These are phyloP conservation scores for Synergus umbraculus DNA, from an alignment of 2,888 invertebrate genomes.

Conservation along the genomic window DNA sequence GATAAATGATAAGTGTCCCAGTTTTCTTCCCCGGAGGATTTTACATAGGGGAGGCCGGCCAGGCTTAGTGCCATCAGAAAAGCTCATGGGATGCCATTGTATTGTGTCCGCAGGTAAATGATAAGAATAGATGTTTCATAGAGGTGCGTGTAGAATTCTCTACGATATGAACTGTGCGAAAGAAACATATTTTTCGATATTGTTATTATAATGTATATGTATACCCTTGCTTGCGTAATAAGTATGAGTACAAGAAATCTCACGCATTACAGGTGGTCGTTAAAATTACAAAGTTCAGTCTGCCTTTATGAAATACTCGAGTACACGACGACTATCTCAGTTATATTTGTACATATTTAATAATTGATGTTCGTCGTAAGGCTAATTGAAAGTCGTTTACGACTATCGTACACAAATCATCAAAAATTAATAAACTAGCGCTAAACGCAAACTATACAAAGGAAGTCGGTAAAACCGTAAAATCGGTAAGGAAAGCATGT, in stretches of 20 bases:
- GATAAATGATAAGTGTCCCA: slow-evolving; percentile 37
- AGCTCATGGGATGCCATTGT: slow-evolving; percentile 44
- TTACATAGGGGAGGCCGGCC: slow-evolving; percentile 36
- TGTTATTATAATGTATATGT: slow-evolving; percentile 29
- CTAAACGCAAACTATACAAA: slow-evolving; percentile 38
- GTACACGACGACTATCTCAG: slow-evolving; percentile 39
- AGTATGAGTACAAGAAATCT: slow-evolving; percentile 40
- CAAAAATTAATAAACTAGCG: slow-evolving; percentile 22
- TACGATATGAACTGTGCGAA: slow-evolving; percentile 40
- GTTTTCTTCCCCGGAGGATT: not conserved
- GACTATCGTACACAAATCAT: slow-evolving; percentile 32
- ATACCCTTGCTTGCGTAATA: slow-evolving; percentile 35
- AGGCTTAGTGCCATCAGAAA: slow-evolving; percentile 41
- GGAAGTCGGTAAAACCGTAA: slow-evolving; percentile 37
- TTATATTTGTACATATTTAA: slow-evolving; percentile 38
- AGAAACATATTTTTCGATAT: slow-evolving; percentile 35
- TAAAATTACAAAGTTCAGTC: slow-evolving; percentile 41
- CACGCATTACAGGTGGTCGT: slow-evolving; percentile 38
- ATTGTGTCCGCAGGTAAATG: slow-evolving; percentile 42
- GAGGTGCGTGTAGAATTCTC: slow-evolving; percentile 36
- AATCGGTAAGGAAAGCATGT: slow-evolving; percentile 27
- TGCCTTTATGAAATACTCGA: slow-evolving; percentile 40
- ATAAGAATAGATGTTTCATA: slow-evolving; percentile 35
- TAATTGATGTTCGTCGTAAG: slow-evolving; percentile 41
- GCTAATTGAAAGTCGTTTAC: slow-evolving; percentile 37